Base-by-base conservation (phyloP, 2,113 vertebrate species). In the Tretioscincus oriximinensis region DNA sequence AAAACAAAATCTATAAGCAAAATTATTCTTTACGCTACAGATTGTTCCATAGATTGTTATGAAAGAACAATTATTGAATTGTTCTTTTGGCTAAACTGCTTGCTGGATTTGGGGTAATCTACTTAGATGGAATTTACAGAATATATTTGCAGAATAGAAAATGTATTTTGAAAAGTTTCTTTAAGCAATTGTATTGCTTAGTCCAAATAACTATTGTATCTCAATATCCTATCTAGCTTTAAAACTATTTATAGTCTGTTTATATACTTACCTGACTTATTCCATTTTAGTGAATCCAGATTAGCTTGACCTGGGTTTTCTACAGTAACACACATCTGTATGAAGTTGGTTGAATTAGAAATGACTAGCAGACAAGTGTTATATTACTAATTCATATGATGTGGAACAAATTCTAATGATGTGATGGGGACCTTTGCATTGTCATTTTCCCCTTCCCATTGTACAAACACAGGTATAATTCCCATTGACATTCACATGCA, bases 1-100 rank as follows among this genome's bases (percentile, higher is more conserved):
- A 94, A 81, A 92, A 85, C 82, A 47, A 94, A 92, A 92, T 94
- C 87, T 88, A 88, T 90, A 90, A 94, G 93, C 85, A 93, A 94
- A 92, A 87, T 79, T 87, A 63, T 72, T 28, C 47, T 81, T 63
- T 90, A 84, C 82, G 88, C 91, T 84, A 78, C 80, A 81, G 80
- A 41, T 41, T 92, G 91, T 91, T 90, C 89, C 85, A 90, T 35
- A 82, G 85, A 86, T 85, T 91, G 86, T 88, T 83, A 71, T 88
- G 66, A 88, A 89, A 90, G 60, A 70, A n/a, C 88, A 87, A 84
- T 92, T 91, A 91, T 86, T 84, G 85, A 84, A 26, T 78, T 88
- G 14, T 86, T 91, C 78, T 89, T 92, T 84, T 92, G 84, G 87
- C 72, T 89, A 28, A 29, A 28, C 82, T 92, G 51, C 89, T 90